Conservation (phyloP, 2,113 vertebrate species). For the Larimichthys polyactis region DNA sequence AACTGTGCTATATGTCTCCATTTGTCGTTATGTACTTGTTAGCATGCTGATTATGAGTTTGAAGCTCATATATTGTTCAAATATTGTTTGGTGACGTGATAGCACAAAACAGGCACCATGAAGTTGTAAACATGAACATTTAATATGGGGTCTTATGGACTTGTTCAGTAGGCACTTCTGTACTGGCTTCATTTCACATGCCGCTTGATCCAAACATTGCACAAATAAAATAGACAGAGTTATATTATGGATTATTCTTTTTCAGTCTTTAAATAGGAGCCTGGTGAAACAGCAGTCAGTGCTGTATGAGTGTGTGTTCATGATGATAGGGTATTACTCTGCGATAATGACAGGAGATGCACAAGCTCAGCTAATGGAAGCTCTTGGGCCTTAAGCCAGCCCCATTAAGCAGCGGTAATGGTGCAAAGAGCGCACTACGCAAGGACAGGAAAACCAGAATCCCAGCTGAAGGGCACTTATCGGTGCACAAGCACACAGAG, state of each 20-base stretch:
- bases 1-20: too few species aligned
- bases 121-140: too few species aligned
- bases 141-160: too few species aligned
- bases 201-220: background rate
- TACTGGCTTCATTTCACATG: too few species aligned
- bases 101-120: background rate
- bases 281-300: conserved; percentile 1
- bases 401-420: conserved; percentile 63
- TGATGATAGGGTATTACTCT: conserved; percentile 26
- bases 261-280: background rate
- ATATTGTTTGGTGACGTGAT: background rate
- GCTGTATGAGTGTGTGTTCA: background rate
- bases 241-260: background rate
- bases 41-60: background rate
- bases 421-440: conserved; percentile 41
- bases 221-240: background rate
- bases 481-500: conserved; percentile 7
- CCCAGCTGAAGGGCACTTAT: conserved; percentile 58
- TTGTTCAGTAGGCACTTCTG: too few species aligned
- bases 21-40: too few species aligned
- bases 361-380: conserved; percentile 59
- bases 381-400: conserved; percentile 48
- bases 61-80: background rate
- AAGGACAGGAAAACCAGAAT: conserved; percentile 51
- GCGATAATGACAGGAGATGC: conserved; percentile 51